These are phyloP conservation scores for Trissolcus japonicus DNA, from an alignment of 2,888 invertebrate genomes.

Conservation along the genomic window DNA sequence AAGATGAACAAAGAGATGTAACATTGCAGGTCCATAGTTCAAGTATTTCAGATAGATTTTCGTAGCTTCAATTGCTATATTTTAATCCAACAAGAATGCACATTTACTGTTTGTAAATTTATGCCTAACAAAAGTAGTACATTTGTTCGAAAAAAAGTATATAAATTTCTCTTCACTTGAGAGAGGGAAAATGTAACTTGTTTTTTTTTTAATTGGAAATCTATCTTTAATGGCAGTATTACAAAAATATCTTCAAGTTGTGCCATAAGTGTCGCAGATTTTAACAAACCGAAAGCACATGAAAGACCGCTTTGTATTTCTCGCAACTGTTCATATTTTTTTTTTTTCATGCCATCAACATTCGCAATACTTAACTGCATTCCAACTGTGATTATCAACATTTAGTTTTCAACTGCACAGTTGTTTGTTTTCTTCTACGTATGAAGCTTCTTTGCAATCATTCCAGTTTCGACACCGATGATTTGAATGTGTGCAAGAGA, in stretches of 20 bases:
- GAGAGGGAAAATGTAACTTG: background rate
- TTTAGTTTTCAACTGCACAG: constrained; percentile 10
- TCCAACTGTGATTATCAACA: constrained; percentile 49
- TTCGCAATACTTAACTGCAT: constrained; percentile 46
- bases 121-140: background rate
- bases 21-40: constrained; percentile 35
- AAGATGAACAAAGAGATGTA: constrained; percentile 53
- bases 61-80: constrained; percentile 27
- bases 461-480: constrained; percentile 31
- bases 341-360: constrained; percentile 1
- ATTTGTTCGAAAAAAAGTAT: background rate
- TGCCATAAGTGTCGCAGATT: constrained; percentile 63
- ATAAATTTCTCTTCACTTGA: background rate
- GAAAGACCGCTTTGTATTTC: background rate
- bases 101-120: constrained; percentile 5
- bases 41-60: constrained; percentile 43
- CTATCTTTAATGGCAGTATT: background rate
- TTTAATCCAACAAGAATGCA: constrained; percentile 30
- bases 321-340: background rate
- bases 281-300: background rate
- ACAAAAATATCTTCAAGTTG: constrained; percentile 56
- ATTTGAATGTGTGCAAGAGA: constrained; percentile 37
- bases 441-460: constrained; percentile 35
- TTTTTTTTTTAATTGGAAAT: background rate
- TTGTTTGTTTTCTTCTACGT: background rate